These are phyloP conservation scores for Puma concolor DNA, from an alignment of 2,113 vertebrate genomes.

Conservation along the genomic window DNA sequence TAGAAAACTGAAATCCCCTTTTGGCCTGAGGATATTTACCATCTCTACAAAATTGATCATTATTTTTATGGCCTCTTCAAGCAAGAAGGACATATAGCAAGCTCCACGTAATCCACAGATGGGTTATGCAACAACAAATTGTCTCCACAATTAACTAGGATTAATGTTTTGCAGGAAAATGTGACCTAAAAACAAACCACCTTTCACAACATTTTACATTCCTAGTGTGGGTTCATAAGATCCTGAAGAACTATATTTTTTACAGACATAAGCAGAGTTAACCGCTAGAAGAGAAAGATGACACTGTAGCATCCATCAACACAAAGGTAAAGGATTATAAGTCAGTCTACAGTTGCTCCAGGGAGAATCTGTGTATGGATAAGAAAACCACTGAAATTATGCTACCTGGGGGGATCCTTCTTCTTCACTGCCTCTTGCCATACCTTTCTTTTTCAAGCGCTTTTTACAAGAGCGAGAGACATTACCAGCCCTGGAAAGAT, in stretches of 20 bases:
- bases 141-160: neutral
- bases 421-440: neutral
- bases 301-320: neutral
- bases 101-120: too few species aligned
- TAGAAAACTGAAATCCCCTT: neutral
- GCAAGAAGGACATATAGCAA: neutral
- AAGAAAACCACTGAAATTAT: neutral
- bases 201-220: neutral
- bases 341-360: neutral
- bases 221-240: neutral
- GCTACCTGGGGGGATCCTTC: rapidly evolving
- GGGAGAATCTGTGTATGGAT: neutral
- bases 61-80: neutral
- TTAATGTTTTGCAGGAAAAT: neutral
- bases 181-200: too few species aligned
- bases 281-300: too few species aligned
- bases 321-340: neutral
- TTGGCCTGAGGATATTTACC: neutral
- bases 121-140: too few species aligned
- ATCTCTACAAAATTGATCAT: neutral
- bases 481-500: neutral
- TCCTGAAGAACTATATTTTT: neutral
- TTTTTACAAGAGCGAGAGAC: neutral
- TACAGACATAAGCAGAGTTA: neutral
- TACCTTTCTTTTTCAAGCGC: neutral